These are phyloP conservation scores for Glaucopsyche alexis DNA, from an alignment of 2,888 invertebrate species.

Conservation along the genomic window DNA sequence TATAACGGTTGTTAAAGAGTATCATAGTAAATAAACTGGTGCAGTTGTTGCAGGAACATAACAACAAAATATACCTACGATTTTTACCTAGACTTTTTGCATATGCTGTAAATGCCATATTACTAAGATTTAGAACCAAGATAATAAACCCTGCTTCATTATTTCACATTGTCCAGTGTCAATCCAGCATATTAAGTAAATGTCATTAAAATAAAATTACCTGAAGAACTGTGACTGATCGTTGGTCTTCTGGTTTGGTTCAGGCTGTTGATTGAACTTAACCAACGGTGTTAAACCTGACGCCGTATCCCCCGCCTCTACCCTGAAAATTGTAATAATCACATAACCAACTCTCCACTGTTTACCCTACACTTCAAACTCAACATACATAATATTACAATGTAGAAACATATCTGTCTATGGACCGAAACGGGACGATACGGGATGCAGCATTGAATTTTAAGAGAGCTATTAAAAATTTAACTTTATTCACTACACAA, in stretches of 20 bases:
- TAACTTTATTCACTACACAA: no score
- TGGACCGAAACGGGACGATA: no score
- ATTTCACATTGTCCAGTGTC: no score
- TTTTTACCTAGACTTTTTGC: not conserved
- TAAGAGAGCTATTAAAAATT: no score
- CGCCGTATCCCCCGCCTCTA: constrained; percentile 54
- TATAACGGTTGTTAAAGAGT: not conserved
- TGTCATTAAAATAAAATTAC: constrained; percentile 43
- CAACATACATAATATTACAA: no score
- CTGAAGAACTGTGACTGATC: constrained; percentile 48
- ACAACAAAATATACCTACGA: not conserved
- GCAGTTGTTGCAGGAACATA: not conserved
- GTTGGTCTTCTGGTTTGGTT: constrained; percentile 43
- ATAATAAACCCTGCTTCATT: no score
- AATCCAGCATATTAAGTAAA: no score
- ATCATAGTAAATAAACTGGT: not conserved
- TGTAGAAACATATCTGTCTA: no score
- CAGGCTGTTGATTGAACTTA: constrained; percentile 48
- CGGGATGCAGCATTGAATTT: no score
- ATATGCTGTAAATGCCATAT: not conserved
- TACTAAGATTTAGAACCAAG: not conserved
- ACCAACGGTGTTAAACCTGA: constrained; percentile 49
- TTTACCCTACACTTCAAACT: not conserved
- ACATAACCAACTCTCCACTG: not conserved
- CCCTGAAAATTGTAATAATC: constrained; percentile 51